Evolutionary conservation across 2,113 vertebrate species (phyloP), one percentile per base, ranked within the genome.

Genomic region (Hippoglossus stenolepis): DNA sequence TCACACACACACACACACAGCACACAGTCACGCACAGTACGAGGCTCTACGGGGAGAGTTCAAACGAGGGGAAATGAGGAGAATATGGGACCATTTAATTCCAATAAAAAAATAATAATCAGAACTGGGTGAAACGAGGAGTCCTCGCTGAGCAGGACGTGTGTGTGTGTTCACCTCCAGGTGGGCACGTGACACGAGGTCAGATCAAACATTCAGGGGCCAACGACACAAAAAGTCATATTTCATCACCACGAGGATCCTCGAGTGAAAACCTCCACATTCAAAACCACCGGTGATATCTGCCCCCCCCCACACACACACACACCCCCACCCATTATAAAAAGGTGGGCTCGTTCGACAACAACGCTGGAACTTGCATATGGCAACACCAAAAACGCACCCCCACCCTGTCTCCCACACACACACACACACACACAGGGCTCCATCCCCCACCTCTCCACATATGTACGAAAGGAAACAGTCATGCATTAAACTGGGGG

Each of bases 401-500:
- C 94, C 93, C 92, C 89, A 84, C 89, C 80, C 87, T 72, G 80
- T 63, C 85, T 84, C 88, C 77, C 87, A 75, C 75, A 90, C 24
- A 24, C 24, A 24, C 24, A 24, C 24, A 24, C 24, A 24, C 24
- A 84, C 83, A 45, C 23, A 23, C 23, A 86, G 75, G 79, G 85
- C 90, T 92, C 94, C 94, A 94, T 94, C 93, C 95, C 95, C 95
- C 93, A 93, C 91, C 92, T 81, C 87, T 87, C 91, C 91, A 91
- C 92, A 92, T 90, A 95, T 92, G 96, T 96, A 97, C 96, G 94
- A 97, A 97, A 96, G 94, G 91, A 96, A 96, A 96, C 95, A 96
- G 96, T 95, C 96, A 96, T 96, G 95, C 95, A 96, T 96, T 96
- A 96, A 96, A 96, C 94, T 93, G 95, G 91, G 94, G 95, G 94